Conservation (phyloP, 2,888 invertebrate species). For the Drosophila phalerata region DNA sequence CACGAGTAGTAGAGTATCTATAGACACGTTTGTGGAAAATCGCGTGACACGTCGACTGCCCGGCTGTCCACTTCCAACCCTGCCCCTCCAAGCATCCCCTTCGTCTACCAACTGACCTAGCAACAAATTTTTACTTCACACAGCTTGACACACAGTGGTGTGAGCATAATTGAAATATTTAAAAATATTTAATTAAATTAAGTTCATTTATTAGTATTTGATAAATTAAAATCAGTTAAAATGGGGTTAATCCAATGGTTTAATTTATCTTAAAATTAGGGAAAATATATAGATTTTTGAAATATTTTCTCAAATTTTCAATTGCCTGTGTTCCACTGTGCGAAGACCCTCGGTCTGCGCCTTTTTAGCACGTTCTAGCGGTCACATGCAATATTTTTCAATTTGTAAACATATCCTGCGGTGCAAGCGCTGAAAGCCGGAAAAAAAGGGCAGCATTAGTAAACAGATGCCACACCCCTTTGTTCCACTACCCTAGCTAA, state of each 20-base stretch:
- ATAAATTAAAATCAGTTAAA: too few relatives aligned
- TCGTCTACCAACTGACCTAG: constrained; percentile 42
- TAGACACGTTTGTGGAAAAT: constrained; percentile 38
- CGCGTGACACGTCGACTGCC: constrained; percentile 53
- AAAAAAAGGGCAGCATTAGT: constrained; percentile 61
- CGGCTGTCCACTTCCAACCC: constrained; percentile 45
- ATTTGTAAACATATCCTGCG: constrained; percentile 81
- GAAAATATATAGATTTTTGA: too few relatives aligned
- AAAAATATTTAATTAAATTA: background rate
- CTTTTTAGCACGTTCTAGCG: constrained; percentile 63
- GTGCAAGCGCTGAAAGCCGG: constrained; percentile 66
- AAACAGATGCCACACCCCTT: constrained; percentile 56
- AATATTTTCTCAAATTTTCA: background rate
- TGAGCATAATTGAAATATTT: too few relatives aligned
- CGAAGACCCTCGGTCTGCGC: constrained; percentile 24
- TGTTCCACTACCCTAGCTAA: background rate
- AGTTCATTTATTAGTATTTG: too few relatives aligned
- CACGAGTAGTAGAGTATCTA: constrained; percentile 25
- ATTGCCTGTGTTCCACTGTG: constrained; percentile 44
- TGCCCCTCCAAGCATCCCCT: constrained; percentile 1
- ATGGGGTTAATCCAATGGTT: too few relatives aligned
- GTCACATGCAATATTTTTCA: constrained; percentile 79
- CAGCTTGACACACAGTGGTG: constrained; percentile 23
- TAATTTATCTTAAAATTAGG: too few relatives aligned
- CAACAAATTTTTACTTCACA: constrained; percentile 32